A percentile compares a stretch with the other conserved stretches of the same genome.
phyloP scores from a whole-genome alignment of 2,888 invertebrate genomes.

The Venusia cambrica region DNA sequence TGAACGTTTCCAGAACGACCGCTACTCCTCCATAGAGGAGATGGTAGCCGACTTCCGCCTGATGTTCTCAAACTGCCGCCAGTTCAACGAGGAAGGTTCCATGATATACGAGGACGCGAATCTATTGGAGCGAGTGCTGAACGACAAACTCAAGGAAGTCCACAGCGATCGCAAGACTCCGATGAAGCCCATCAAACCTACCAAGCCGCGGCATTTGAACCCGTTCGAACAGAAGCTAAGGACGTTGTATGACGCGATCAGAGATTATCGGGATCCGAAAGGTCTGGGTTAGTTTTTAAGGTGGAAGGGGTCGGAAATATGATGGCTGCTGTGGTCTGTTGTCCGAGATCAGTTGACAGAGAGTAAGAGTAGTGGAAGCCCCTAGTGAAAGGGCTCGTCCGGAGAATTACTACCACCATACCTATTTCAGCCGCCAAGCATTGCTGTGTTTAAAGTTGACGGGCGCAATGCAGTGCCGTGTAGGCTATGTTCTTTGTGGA shows the following conservation, averaged over 20 bases:
- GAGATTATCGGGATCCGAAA: conserved; percentile 87
- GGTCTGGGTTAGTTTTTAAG: conserved; percentile 39
- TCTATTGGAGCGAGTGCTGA: conserved; percentile 90
- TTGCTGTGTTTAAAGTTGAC: too few relatives aligned
- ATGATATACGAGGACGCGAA: conserved; percentile 97
- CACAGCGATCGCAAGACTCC: conserved; percentile 80
- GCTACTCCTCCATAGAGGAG: conserved; percentile 92
- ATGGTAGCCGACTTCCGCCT: conserved; percentile 91
- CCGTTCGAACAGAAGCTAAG: conserved; percentile 89
- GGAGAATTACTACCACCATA: too few relatives aligned
- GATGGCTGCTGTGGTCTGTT: too few relatives aligned
- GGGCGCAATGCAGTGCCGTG: too few relatives aligned
- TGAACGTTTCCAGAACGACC: conserved; percentile 81
- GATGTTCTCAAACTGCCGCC: conserved; percentile 99
- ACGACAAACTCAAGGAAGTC: conserved; percentile 90
- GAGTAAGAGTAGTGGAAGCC: too few relatives aligned
- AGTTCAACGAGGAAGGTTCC: conserved; percentile 97
- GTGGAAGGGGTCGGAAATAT: conserved; percentile 16
- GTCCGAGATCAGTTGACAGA: too few relatives aligned
- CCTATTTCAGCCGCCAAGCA: too few relatives aligned
- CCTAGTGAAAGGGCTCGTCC: too few relatives aligned
- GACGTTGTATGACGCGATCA: conserved; percentile 92
- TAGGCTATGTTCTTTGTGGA: too few relatives aligned
- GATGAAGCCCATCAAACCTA: conserved; percentile 66
- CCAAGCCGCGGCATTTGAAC: conserved; percentile 69